A percentile compares a stretch with the other conserved stretches of the same genome.
Evolutionary conservation across 2,797 vertebrate species (phyloP).

Genomic region (Mallotus villosus): DNA sequence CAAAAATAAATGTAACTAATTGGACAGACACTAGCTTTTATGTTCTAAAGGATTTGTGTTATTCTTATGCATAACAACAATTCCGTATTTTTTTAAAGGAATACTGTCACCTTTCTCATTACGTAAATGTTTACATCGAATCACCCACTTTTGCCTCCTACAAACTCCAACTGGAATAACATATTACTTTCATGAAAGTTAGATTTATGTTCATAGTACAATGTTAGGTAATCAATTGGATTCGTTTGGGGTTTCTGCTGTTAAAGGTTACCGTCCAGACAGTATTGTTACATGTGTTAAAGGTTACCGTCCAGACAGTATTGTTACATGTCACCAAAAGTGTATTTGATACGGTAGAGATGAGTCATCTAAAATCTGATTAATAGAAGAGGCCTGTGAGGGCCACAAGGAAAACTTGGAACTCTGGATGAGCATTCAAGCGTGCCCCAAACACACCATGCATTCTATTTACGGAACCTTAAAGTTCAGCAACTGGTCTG

Average conservation of each 20-base stretch:
- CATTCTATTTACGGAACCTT: slow-evolving; percentile 52
- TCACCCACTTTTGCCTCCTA: no score
- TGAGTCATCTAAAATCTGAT: slow-evolving; percentile 15
- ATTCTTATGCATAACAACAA: background rate
- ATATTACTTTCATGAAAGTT: no score
- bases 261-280: background rate
- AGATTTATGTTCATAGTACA: no score
- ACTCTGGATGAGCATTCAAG: slow-evolving; percentile 32
- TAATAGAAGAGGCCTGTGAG: slow-evolving; percentile 35
- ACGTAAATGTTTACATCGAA: no score
- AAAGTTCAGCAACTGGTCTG: slow-evolving; percentile 62
- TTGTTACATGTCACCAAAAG: background rate
- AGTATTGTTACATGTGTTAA: background rate
- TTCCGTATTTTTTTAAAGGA: background rate
- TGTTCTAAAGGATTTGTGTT: background rate
- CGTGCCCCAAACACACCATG: slow-evolving; percentile 26
- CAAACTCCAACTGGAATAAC: no score
- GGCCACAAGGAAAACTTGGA: background rate
- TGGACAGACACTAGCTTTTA: slow-evolving; percentile 7
- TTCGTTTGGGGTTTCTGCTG: background rate
- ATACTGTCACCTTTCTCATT: no score
- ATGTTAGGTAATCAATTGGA: no score
- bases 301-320: background rate
- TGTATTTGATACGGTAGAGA: background rate
- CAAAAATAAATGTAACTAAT: slow-evolving; percentile 31